These are phyloP conservation scores for Chloroceryle inda DNA, from an alignment of 2,797 vertebrate genomes.

Conservation along the genomic window DNA sequence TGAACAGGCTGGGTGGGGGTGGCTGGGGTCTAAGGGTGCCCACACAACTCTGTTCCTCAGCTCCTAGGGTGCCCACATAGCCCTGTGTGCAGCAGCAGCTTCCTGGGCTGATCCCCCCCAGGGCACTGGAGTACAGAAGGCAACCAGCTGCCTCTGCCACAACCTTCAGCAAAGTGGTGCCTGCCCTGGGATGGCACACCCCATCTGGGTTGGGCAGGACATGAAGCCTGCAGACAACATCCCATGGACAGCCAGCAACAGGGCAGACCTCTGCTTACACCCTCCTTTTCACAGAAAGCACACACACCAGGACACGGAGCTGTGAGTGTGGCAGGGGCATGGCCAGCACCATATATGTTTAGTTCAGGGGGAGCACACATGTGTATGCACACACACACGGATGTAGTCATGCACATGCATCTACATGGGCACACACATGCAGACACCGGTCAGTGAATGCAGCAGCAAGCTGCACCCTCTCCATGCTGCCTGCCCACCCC, in stretches of 20 bases:
- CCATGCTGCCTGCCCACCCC: not conserved
- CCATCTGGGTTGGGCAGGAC: not conserved
- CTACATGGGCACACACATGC: too few relatives aligned
- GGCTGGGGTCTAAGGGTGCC: not conserved
- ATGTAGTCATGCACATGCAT: not conserved
- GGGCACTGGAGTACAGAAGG: not conserved
- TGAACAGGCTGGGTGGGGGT: not conserved
- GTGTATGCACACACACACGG: too few relatives aligned
- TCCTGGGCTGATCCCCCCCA: too few relatives aligned
- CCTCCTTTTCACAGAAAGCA: not conserved
- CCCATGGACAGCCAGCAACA: accelerated
- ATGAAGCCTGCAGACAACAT: accelerated
- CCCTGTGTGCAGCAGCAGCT: not conserved
- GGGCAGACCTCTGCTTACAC: not conserved
- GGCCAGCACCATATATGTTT: accelerated
- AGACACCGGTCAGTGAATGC: not conserved
- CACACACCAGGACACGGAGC: not conserved
- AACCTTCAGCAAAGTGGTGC: not conserved
- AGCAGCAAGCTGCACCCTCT: not conserved
- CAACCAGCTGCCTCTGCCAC: not conserved
- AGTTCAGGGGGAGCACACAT: not conserved
- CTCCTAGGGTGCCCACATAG: not conserved
- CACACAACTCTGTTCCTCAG: not conserved
- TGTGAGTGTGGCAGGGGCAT: not conserved
- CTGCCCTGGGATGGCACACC: not conserved